phyloP scores from a whole-genome alignment of 2,113 vertebrate genomes.

The Thermophis baileyi region DNA sequence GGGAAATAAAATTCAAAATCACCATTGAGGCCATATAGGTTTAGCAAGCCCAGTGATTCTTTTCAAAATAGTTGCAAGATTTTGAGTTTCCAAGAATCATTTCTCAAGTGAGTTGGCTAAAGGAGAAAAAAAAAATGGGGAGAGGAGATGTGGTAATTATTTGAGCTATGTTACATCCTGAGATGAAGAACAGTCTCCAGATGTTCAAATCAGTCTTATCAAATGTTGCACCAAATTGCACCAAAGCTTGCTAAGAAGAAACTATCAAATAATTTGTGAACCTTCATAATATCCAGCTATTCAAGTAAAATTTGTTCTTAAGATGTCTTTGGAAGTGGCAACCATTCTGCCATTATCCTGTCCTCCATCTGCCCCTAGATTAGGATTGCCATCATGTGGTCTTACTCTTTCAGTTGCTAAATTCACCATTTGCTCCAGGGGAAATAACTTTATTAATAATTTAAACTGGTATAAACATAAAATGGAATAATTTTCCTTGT shows the following conservation, averaged over 20 bases:
- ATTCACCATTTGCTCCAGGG: neutral
- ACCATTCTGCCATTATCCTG: neutral
- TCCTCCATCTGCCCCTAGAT: neutral
- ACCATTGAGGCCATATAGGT: neutral
- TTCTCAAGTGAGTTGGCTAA: neutral
- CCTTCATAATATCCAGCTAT: neutral
- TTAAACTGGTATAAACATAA: neutral
- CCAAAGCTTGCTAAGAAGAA: neutral
- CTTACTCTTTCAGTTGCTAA: neutral
- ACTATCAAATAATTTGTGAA: neutral
- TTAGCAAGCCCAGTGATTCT: neutral
- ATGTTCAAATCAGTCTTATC: neutral
- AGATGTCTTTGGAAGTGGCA: neutral
- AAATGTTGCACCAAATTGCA: neutral
- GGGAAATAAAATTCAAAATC: neutral
- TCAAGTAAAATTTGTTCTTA: neutral
- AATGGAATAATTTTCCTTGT: neutral
- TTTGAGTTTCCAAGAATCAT: neutral
- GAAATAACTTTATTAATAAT: neutral
- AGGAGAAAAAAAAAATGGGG: neutral
- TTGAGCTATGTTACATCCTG: neutral
- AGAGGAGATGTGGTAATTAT: neutral
- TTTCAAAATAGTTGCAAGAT: neutral
- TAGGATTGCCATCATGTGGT: neutral
- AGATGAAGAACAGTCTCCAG: neutral